Evolutionary conservation across 2,113 vertebrate genomes (phyloP).

Genomic region (Fukomys damarensis): DNA sequence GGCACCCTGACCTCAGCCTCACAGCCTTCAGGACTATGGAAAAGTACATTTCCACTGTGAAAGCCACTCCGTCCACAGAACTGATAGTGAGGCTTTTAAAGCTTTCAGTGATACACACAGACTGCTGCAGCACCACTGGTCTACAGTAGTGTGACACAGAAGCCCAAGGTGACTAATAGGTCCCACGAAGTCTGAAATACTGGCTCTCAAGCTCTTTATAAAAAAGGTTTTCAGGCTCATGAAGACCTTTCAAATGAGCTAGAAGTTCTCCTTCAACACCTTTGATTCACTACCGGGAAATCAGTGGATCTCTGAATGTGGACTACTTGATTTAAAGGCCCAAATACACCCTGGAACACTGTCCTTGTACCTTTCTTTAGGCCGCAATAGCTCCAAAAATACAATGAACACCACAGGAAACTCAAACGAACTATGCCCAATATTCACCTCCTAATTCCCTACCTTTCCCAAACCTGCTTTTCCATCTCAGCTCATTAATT

Average conservation of each 20-base stretch:
- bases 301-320: background rate
- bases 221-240: background rate
- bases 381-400: background rate
- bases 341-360: rapidly evolving
- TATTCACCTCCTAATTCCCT: background rate
- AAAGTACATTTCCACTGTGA: background rate
- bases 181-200: background rate
- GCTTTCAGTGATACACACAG: background rate
- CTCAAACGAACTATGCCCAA: background rate
- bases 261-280: background rate
- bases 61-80: background rate
- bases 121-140: background rate
- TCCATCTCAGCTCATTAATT: background rate
- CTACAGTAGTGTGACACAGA: background rate
- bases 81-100: background rate
- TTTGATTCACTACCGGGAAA: background rate
- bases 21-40: background rate
- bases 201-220: background rate
- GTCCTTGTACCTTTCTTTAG: background rate
- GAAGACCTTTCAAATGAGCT: too few relatives aligned
- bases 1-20: background rate
- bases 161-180: background rate
- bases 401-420: background rate
- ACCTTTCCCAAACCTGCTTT: background rate
- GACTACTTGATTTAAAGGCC: background rate